Evolutionary conservation across 35 echinoderm and acorn worm species (phyloP).

Genomic region (Apostichopus californicus): DNA sequence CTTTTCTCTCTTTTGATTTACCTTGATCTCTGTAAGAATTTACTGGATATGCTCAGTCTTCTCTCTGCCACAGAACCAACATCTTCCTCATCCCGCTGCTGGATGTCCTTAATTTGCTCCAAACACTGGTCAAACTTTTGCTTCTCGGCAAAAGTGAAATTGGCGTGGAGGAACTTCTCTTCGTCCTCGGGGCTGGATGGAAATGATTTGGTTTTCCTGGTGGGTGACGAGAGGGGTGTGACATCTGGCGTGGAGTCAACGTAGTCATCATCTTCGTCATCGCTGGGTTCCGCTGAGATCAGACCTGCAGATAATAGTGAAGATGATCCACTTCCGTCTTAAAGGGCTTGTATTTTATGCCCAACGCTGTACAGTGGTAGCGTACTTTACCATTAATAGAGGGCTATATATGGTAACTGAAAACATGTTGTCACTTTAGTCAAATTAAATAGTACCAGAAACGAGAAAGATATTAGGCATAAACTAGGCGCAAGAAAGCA

Average conservation of each 20-base stretch:
- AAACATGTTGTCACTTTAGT: no score
- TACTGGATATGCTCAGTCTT: slow-evolving; percentile 13
- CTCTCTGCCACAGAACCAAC: not conserved
- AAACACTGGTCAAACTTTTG: slow-evolving; percentile 86
- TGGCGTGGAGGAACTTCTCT: slow-evolving; percentile 74
- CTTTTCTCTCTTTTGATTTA: not conserved
- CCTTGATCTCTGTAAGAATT: slow-evolving; percentile 13
- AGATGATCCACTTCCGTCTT: no score
- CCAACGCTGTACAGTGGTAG: no score
- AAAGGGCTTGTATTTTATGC: no score
- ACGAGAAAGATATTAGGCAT: no score
- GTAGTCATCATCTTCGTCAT: slow-evolving; percentile 76
- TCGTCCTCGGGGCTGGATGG: slow-evolving; percentile 54
- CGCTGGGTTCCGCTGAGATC: slow-evolving; percentile 62
- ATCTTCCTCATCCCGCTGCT: not conserved
- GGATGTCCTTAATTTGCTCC: slow-evolving; percentile 67
- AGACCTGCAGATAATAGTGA: not conserved
- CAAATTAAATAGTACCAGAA: no score
- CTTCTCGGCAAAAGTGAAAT: slow-evolving; percentile 77
- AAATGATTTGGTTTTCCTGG: not conserved
- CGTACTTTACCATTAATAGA: no score
- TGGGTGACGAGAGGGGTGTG: slow-evolving; percentile 47
- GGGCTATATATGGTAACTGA: no score
- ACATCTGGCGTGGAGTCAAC: slow-evolving; percentile 35
- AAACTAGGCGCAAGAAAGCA: no score